Conservation (phyloP, 2,113 vertebrate genomes). For the Hippocampus comes region DNA sequence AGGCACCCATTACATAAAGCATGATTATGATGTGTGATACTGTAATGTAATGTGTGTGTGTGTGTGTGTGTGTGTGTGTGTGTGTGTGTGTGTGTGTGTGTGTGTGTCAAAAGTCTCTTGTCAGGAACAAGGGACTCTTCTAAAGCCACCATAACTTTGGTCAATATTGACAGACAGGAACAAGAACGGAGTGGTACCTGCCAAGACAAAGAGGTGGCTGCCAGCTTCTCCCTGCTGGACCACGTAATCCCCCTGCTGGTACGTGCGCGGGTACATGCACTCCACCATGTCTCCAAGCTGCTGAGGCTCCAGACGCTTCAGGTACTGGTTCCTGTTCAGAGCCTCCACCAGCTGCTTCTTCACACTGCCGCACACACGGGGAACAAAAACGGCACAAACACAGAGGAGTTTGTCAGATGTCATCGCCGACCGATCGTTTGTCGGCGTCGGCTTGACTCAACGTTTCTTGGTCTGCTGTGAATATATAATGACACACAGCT, state of each 20-base stretch:
- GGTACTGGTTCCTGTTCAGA: constrained; percentile 87
- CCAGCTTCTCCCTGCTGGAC: constrained; percentile 86
- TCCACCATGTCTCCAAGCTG: constrained; percentile 91
- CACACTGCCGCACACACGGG: constrained; percentile 66
- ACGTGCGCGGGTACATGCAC: constrained; percentile 88
- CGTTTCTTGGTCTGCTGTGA: constrained; percentile 30
- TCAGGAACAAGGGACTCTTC: background rate
- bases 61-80: too few species aligned
- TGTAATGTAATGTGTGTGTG: background rate
- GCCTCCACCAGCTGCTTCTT: constrained; percentile 87
- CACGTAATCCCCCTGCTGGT: constrained; percentile 81
- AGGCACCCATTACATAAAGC: too few species aligned
- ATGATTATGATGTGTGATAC: background rate
- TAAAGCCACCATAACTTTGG: background rate
- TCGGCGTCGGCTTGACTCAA: constrained; percentile 31
- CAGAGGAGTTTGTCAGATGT: background rate
- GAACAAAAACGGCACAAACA: background rate
- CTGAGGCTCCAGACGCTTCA: constrained; percentile 84
- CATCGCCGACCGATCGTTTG: background rate
- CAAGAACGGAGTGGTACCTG: constrained; percentile 68
- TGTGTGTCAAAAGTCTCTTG: too few species aligned
- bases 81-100: too few species aligned
- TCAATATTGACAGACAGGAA: background rate
- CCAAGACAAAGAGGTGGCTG: constrained; percentile 88
- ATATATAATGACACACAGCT: constrained; percentile 12